phyloP scores from a whole-genome alignment of 2,797 vertebrate species.

The Hydrophis major region DNA sequence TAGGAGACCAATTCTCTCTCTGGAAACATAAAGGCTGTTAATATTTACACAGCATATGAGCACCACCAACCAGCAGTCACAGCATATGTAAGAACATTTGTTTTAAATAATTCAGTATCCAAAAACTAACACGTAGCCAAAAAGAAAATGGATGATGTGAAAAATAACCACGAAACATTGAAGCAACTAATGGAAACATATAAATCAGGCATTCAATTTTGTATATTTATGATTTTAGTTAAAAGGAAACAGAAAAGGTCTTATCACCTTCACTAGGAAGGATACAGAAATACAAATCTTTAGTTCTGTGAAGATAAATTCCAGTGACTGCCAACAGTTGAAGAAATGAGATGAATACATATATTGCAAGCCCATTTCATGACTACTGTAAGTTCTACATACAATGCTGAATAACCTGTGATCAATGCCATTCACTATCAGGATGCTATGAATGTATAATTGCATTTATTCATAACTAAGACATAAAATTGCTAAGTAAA shows the following conservation, averaged over 20 bases:
- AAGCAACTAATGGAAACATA: not conserved
- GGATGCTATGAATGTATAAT: not conserved
- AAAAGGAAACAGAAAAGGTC: not conserved
- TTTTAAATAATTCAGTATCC: not conserved
- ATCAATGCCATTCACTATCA: not conserved
- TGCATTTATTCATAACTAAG: not conserved
- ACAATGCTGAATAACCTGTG: not conserved
- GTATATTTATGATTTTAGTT: not conserved
- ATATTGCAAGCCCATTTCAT: not conserved
- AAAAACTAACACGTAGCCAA: not conserved
- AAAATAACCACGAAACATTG: not conserved
- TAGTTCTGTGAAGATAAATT: not conserved
- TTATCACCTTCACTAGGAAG: not conserved
- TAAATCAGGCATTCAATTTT: not conserved
- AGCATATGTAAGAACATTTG: not conserved
- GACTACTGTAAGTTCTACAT: not conserved
- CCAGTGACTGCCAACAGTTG: not conserved
- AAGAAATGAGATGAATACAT: not conserved
- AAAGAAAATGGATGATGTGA: not conserved
- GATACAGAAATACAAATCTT: not conserved
- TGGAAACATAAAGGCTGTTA: not conserved
- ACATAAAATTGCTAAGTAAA: not conserved
- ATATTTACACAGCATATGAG: not conserved
- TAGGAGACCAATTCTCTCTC: constrained; percentile 16
- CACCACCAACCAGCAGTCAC: constrained; percentile 20